A percentile compares a stretch with the other conserved stretches of the same genome.
phyloP scores from a whole-genome alignment of 2,888 invertebrate species.

The Camptogramma bilineatum region DNA sequence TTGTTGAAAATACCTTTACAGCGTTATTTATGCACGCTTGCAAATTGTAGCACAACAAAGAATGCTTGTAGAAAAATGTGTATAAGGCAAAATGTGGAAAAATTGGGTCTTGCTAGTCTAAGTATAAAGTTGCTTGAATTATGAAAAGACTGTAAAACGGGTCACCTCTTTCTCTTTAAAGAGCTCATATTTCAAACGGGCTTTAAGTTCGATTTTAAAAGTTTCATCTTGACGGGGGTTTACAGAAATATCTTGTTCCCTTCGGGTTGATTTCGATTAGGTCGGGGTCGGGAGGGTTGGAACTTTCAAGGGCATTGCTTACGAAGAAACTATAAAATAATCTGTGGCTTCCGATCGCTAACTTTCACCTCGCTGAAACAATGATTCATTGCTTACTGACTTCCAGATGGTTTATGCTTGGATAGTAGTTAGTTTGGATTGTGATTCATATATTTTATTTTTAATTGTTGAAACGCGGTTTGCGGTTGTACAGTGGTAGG shows the following conservation, averaged over 20 bases:
- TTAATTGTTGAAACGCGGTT: constrained; percentile 36
- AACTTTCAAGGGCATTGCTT: constrained; percentile 46
- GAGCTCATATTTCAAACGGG: constrained; percentile 27
- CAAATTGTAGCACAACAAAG: constrained; percentile 16
- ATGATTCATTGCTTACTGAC: constrained; percentile 42
- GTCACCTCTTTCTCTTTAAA: constrained; percentile 29
- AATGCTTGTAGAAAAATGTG: constrained; percentile 18
- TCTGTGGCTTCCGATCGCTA: constrained; percentile 13
- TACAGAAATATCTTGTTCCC: constrained; percentile 44
- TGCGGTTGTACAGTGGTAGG: constrained; percentile 29
- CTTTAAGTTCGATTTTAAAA: constrained; percentile 32
- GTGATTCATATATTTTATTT: constrained; percentile 38
- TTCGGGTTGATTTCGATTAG: constrained; percentile 57
- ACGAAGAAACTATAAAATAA: too few species aligned
- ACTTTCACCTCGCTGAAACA: constrained; percentile 34
- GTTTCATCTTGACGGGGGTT: constrained; percentile 34
- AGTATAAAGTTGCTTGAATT: constrained; percentile 17
- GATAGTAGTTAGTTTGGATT: constrained; percentile 23
- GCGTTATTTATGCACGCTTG: constrained; percentile 20
- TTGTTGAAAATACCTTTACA: constrained; percentile 14
- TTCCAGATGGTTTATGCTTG: constrained; percentile 24
- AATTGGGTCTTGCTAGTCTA: constrained; percentile 15
- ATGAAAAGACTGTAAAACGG: constrained; percentile 23
- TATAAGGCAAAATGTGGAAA: constrained; percentile 13
- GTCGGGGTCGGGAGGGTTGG: constrained; percentile 44